Evolutionary conservation across 2,797 vertebrate genomes (phyloP).

Genomic region (Ctenopoma kingsleyae): DNA sequence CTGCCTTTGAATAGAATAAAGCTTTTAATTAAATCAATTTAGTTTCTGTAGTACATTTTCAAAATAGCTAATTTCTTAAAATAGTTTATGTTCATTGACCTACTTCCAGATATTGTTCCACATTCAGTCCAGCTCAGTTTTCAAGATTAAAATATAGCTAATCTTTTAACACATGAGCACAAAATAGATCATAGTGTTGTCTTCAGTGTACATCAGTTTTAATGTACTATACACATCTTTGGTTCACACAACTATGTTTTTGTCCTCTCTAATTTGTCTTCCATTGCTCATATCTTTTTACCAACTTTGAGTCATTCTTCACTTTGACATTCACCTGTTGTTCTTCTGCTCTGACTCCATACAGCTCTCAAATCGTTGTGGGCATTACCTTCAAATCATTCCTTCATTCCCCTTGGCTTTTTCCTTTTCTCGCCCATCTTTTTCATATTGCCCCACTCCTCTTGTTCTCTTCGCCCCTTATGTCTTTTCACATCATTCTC

Average conservation of each 20-base stretch:
- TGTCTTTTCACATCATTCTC: slow-evolving; percentile 61
- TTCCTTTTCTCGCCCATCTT: slow-evolving; percentile 36
- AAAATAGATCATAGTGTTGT: slow-evolving; percentile 26
- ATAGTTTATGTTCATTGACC: slow-evolving; percentile 35
- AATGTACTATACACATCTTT: not conserved
- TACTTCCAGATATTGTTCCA: slow-evolving; percentile 46
- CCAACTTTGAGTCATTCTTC: not conserved
- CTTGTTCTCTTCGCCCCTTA: slow-evolving; percentile 36
- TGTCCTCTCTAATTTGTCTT: slow-evolving; percentile 12
- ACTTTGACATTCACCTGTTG: slow-evolving; percentile 15
- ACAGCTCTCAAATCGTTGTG: slow-evolving; percentile 26
- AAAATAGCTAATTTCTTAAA: slow-evolving; percentile 39
- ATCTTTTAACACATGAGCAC: slow-evolving; percentile 33
- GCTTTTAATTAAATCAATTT: slow-evolving; percentile 48
- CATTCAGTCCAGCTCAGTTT: slow-evolving; percentile 7
- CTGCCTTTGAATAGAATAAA: slow-evolving; percentile 37
- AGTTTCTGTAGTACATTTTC: slow-evolving; percentile 41
- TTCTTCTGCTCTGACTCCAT: slow-evolving; percentile 7
- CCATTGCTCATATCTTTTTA: not conserved
- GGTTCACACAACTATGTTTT: slow-evolving; percentile 4
- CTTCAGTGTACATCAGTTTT: slow-evolving; percentile 19
- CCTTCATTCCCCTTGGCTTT: slow-evolving; percentile 39
- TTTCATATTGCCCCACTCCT: slow-evolving; percentile 49
- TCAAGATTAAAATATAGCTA: slow-evolving; percentile 15
- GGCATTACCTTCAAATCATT: slow-evolving; percentile 34